Conservation (phyloP, 2,888 invertebrate genomes). For the Yponomeuta evonymella region DNA sequence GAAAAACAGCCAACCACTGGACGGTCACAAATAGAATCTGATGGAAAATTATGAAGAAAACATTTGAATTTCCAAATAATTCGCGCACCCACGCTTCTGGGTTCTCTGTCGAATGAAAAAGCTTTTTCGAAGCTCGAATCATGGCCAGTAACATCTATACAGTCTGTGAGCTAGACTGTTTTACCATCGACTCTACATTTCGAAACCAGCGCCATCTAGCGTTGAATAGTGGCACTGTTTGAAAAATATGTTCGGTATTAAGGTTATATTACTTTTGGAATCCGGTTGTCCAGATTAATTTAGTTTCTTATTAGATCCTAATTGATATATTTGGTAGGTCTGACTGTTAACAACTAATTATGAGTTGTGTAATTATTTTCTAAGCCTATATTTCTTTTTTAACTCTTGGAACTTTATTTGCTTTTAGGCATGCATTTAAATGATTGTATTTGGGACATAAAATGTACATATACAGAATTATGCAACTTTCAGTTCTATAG, state of each 20-base stretch:
- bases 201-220: conserved; percentile 52
- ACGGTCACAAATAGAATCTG: background rate
- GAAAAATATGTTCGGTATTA: background rate
- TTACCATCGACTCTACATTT: conserved; percentile 28
- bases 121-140: background rate
- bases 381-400: too few species aligned
- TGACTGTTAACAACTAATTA: too few species aligned
- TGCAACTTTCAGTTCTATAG: too few species aligned
- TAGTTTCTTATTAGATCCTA: too few species aligned
- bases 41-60: background rate
- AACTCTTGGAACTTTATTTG: too few species aligned
- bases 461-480: too few species aligned
- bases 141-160: conserved; percentile 18
- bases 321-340: too few species aligned
- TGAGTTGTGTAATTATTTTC: too few species aligned
- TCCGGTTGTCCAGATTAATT: too few species aligned
- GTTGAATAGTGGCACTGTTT: conserved; percentile 35
- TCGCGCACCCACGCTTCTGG: background rate
- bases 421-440: too few species aligned
- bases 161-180: conserved; percentile 27
- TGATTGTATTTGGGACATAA: too few species aligned
- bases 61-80: background rate
- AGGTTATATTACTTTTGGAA: too few species aligned
- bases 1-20: background rate
- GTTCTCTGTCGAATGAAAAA: conserved; percentile 1